phyloP scores from a whole-genome alignment of 2,888 invertebrate genomes.

The Coleophora flavipennella region DNA sequence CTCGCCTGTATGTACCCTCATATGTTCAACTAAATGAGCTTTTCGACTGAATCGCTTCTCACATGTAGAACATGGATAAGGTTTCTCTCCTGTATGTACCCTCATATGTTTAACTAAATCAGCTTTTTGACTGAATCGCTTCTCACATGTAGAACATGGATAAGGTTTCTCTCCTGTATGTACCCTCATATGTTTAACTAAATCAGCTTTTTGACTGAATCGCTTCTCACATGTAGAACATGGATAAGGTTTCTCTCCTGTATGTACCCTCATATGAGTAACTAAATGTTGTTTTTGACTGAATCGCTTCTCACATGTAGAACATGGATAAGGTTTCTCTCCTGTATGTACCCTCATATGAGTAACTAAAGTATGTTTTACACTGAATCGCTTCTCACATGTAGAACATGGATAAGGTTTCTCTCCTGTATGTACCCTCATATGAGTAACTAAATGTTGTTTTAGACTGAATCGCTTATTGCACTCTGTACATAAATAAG shows the following conservation, averaged over 20 bases:
- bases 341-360: slow-evolving; percentile 2
- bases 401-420: slow-evolving; percentile 8
- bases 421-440: slow-evolving; percentile 12
- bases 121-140: background rate
- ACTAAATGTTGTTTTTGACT: background rate
- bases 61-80: no score
- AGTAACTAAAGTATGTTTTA: background rate
- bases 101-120: no score
- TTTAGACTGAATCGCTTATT: slow-evolving; percentile 3
- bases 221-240: background rate
- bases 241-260: background rate
- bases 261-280: background rate
- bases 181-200: background rate
- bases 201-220: background rate
- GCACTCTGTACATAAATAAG: slow-evolving; percentile 13
- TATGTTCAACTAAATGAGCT: no score
- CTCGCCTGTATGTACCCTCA: no score
- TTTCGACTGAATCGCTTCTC: no score
- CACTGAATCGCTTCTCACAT: background rate
- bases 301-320: background rate
- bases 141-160: background rate
- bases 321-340: background rate
- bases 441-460: slow-evolving; percentile 6
- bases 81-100: no score
- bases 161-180: background rate